A percentile compares a stretch with the other conserved stretches of the same genome.
Conservation (phyloP, 2,797 vertebrate genomes). For the Macropus fuliginosus region DNA sequence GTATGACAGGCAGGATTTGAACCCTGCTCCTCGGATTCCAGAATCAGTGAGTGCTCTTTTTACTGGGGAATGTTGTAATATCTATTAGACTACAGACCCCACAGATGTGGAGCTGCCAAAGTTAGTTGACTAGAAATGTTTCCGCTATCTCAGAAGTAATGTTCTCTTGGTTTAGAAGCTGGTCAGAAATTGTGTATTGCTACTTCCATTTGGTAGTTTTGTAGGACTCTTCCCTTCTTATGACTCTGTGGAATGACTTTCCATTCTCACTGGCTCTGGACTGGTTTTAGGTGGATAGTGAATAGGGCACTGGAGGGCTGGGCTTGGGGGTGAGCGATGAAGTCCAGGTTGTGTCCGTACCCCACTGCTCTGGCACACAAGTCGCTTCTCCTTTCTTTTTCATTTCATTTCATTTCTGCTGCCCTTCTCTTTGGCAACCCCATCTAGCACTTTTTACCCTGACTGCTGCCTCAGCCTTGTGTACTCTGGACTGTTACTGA, state of each 20-base stretch:
- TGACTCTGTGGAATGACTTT: not conserved
- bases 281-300: not conserved
- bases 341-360: not conserved
- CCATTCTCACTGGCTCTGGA: not conserved
- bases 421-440: not conserved
- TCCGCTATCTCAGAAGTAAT: not conserved
- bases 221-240: not conserved
- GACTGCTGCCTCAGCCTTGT: too few relatives aligned
- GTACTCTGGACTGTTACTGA: not conserved
- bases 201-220: not conserved
- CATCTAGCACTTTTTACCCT: not conserved
- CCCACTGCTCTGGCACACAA: not conserved
- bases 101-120: not conserved
- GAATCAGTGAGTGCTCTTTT: not conserved
- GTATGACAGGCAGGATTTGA: not conserved
- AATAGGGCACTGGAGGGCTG: not conserved
- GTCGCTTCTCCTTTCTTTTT: not conserved
- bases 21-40: not conserved
- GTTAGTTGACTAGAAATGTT: not conserved
- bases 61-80: not conserved
- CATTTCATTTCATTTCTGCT: too few relatives aligned
- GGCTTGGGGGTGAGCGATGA: not conserved
- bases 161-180: not conserved
- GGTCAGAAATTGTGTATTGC: not conserved
- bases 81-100: not conserved